These are phyloP conservation scores for Hepsetus odoe DNA, from an alignment of 2,113 vertebrate genomes.

Conservation along the genomic window DNA sequence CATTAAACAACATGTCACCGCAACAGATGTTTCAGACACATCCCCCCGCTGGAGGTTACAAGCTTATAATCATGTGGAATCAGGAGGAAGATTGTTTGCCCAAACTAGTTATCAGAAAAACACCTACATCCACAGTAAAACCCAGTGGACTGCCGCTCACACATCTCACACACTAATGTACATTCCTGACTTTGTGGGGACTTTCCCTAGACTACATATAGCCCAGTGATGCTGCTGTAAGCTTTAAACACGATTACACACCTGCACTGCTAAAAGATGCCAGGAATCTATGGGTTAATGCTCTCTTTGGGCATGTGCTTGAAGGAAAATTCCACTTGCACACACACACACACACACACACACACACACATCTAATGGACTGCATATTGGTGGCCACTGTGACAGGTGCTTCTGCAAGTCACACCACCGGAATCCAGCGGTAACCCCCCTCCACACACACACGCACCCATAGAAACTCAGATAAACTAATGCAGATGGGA, in stretches of 20 bases:
- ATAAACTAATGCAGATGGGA: constrained; percentile 21
- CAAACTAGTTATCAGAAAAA: constrained; percentile 34
- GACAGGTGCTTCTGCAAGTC: constrained; percentile 45
- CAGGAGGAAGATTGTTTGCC: constrained; percentile 28
- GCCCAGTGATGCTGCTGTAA: too few relatives aligned
- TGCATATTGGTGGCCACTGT: constrained; percentile 9
- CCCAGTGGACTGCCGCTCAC: constrained; percentile 22
- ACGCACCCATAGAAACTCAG: not conserved
- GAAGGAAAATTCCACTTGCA: constrained; percentile 42
- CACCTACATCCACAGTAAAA: constrained; percentile 13
- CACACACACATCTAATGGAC: constrained; percentile 25
- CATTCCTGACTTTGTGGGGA: not conserved
- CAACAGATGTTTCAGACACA: constrained; percentile 37
- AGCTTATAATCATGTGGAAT: constrained; percentile 42
- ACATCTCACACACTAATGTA: not conserved
- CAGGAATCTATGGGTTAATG: not conserved
- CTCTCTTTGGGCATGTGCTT: not conserved
- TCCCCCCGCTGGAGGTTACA: not conserved
- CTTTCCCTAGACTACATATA: not conserved
- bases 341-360: not conserved
- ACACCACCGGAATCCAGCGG: constrained; percentile 42
- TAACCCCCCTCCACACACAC: constrained; percentile 14
- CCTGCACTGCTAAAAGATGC: not conserved
- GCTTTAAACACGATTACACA: not conserved
- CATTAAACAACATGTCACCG: constrained; percentile 35